A percentile compares a stretch with the other conserved stretches of the same genome.
These are phyloP conservation scores for Drosophila mettleri DNA, from an alignment of 2,888 invertebrate genomes.

Conservation along the genomic window DNA sequence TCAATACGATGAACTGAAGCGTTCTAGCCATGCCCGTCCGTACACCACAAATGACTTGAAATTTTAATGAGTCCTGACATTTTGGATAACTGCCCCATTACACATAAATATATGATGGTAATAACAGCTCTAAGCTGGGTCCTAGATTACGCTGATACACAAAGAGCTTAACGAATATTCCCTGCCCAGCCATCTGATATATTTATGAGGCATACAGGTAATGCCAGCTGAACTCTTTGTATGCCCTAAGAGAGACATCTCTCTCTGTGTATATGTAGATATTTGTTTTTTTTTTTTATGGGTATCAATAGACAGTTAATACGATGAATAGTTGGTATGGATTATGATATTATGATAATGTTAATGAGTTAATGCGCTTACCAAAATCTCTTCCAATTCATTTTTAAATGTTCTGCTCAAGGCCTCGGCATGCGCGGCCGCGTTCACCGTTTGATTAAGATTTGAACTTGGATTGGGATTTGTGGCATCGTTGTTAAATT, in stretches of 20 bases:
- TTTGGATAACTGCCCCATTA: too few species aligned
- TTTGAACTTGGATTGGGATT: constrained; percentile 69
- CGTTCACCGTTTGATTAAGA: constrained; percentile 70
- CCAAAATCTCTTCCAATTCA: constrained; percentile 81
- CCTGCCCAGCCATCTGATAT: neutral
- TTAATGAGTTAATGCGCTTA: constrained; percentile 58
- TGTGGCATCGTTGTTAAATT: constrained; percentile 75
- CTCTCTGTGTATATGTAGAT: neutral
- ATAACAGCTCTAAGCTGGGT: too few species aligned
- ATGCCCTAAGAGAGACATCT: neutral
- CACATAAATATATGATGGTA: neutral
- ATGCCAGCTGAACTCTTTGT: neutral
- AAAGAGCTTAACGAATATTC: neutral
- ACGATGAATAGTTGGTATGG: constrained; percentile 17
- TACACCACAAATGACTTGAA: too few species aligned
- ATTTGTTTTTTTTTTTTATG: neutral
- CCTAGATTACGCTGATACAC: too few species aligned
- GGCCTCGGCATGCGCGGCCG: constrained; percentile 74
- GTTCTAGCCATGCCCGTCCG: too few species aligned
- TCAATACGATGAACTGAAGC: too few species aligned
- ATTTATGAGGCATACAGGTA: neutral
- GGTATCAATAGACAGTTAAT: neutral
- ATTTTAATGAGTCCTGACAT: too few species aligned
- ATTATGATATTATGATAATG: constrained; percentile 10
- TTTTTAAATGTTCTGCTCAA: constrained; percentile 78